phyloP scores from a whole-genome alignment of 2,113 vertebrate species.

The Ceyx cyanopectus region DNA sequence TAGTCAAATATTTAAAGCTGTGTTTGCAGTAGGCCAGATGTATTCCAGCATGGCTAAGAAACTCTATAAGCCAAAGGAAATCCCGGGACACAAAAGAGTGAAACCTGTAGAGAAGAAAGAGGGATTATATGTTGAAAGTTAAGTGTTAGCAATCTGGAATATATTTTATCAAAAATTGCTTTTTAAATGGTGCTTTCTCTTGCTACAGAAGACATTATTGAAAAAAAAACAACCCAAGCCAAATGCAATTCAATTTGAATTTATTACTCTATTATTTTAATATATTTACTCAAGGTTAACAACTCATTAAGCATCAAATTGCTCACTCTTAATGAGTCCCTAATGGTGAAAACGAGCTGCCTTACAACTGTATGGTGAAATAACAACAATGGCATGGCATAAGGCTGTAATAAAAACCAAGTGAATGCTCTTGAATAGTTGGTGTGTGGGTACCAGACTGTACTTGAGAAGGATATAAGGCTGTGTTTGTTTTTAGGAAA shows the following conservation, averaged over 20 bases:
- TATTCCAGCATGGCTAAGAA: background rate
- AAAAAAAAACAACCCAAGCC: conserved; percentile 10
- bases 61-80: background rate
- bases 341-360: conserved; percentile 69
- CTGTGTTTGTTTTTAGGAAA: background rate
- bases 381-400: conserved; percentile 57
- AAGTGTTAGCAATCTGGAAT: conserved; percentile 51
- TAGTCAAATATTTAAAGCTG: background rate
- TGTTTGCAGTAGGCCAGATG: background rate
- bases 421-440: conserved; percentile 53
- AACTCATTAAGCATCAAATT: conserved; percentile 82
- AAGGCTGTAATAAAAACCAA: conserved; percentile 69
- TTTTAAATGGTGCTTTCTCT: conserved; percentile 73
- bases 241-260: conserved; percentile 71
- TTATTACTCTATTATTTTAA: conserved; percentile 80
- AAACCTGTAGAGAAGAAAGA: conserved; percentile 12
- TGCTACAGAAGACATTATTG: conserved; percentile 61
- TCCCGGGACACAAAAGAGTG: background rate
- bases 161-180: conserved; percentile 69
- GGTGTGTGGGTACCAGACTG: conserved; percentile 16
- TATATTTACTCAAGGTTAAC: conserved; percentile 81
- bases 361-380: conserved; percentile 75
- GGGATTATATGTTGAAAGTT: conserved; percentile 45
- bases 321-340: conserved; percentile 76
- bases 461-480: background rate